Evolutionary conservation across 2,113 vertebrate genomes (phyloP).

Genomic region (Ciconia stormi): DNA sequence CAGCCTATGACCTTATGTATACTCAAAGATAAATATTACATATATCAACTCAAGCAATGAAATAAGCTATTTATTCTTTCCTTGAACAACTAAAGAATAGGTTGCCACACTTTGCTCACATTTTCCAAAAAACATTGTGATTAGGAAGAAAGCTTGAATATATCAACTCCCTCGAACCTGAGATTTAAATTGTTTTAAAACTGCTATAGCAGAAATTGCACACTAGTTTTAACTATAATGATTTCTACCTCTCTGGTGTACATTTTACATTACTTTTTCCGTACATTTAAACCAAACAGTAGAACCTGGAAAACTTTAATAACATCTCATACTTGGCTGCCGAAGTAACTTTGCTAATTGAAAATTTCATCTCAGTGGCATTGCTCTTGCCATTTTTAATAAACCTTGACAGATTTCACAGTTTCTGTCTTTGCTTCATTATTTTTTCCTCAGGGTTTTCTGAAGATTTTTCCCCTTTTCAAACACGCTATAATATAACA

Average conservation of each 20-base stretch:
- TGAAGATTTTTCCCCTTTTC: background rate
- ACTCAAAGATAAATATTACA: background rate
- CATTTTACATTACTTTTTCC: background rate
- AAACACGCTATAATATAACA: background rate
- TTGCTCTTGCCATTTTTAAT: background rate
- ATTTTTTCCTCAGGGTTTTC: background rate
- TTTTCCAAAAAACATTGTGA: background rate
- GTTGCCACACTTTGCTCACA: background rate
- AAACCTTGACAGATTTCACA: background rate
- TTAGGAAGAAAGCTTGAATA: background rate
- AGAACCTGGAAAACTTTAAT: background rate
- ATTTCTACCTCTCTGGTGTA: background rate
- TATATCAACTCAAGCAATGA: background rate
- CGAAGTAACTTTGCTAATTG: background rate
- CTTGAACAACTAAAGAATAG: background rate
- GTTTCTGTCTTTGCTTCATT: background rate
- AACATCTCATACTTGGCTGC: background rate
- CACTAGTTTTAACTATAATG: background rate
- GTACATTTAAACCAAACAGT: background rate
- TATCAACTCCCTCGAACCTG: background rate
- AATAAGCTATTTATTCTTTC: background rate
- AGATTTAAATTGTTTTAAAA: background rate
- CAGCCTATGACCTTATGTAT: background rate
- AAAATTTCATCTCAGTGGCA: background rate
- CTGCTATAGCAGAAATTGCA: background rate